phyloP scores from a whole-genome alignment of 2,113 vertebrate species.

The Verasper variegatus region DNA sequence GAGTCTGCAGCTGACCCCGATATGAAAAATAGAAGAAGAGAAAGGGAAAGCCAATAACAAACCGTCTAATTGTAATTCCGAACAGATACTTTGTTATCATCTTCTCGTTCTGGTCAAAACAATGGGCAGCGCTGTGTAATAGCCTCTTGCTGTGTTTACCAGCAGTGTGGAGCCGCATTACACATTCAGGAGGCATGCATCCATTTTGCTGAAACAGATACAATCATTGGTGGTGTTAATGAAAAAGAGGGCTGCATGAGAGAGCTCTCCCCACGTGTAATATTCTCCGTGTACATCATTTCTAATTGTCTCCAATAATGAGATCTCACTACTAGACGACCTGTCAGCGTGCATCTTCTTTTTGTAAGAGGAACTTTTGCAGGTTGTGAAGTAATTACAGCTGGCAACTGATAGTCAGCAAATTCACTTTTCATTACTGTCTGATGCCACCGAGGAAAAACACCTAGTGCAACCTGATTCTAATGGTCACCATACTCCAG shows the following conservation, averaged over 20 bases:
- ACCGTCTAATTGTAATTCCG: conserved; percentile 69
- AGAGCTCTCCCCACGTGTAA: conserved; percentile 72
- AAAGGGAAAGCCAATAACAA: conserved; percentile 49
- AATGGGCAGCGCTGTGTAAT: conserved; percentile 65
- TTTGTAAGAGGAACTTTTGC: conserved; percentile 51
- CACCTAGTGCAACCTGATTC: conserved; percentile 16
- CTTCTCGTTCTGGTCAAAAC: conserved; percentile 74
- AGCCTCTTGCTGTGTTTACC: conserved; percentile 71
- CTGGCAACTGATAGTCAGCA: conserved; percentile 62
- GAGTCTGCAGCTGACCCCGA: conserved; percentile 8
- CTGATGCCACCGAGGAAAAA: conserved; percentile 27
- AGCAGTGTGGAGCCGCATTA: conserved; percentile 57
- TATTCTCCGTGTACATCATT: conserved; percentile 76
- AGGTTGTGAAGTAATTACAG: conserved; percentile 64
- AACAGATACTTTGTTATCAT: conserved; percentile 72
- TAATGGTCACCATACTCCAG: conserved; percentile 31
- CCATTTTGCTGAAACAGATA: conserved; percentile 78
- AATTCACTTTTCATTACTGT: conserved; percentile 68
- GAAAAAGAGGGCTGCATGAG: conserved; percentile 71
- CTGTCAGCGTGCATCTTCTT: conserved; percentile 57
- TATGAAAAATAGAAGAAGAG: conserved; percentile 3
- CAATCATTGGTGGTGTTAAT: conserved; percentile 75
- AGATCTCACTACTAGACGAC: conserved; percentile 62
- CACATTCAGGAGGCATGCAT: conserved; percentile 69
- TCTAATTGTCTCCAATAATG: conserved; percentile 79